Base-by-base conservation (phyloP, 2,797 vertebrate species). In the Vultur gryphus region DNA sequence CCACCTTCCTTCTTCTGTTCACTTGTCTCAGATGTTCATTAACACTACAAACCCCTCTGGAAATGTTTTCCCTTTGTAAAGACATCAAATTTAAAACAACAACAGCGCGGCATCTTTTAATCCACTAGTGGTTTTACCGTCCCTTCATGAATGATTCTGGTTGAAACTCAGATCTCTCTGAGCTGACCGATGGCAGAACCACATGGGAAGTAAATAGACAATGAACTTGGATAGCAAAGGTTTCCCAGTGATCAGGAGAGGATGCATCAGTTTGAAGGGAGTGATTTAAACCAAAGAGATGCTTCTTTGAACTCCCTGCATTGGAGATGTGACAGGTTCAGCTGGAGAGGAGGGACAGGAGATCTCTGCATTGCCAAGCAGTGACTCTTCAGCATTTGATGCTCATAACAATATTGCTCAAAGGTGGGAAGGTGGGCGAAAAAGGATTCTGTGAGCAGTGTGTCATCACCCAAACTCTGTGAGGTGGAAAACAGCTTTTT, bases 21-120 rank as follows among this genome's bases (percentile, higher is more conserved):
- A 9, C 51, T 89, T 69, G 25, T 57, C 55, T 93, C 69, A 92
- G 80, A 69, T 94, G 75, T 86, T 94, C 81, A 95, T 94, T 93
- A 97, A 82, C 44, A 90, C 44, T 44, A 82, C 64, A 87, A 90
- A 88, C 46, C 33, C 41, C 55, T 55, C 37, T 81, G 51, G 51
- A 55, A 95, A 84, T n/a, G 31, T 61, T 87, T 83, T 85, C 44
- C 33, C 76, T 82, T 81, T 89, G 81, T 51, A 76, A 84, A 90
- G 59, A 59, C 28, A 83, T 46, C 46, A 55, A 64, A 87, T 90
- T 77, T 91, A 54, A 93, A 93, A 84, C 71, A 72, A 71, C 76
- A 91, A 58, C 61, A 94, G 51, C 14, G 6, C 1, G 7, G 16
- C 48, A 61, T 65, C 73, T 86, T 95, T 89, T 72, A 84, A 94